Evolutionary conservation across 2,797 vertebrate genomes (phyloP), one percentile per base, ranked within the genome.

Genomic region (Eulemur coronatus): DNA sequence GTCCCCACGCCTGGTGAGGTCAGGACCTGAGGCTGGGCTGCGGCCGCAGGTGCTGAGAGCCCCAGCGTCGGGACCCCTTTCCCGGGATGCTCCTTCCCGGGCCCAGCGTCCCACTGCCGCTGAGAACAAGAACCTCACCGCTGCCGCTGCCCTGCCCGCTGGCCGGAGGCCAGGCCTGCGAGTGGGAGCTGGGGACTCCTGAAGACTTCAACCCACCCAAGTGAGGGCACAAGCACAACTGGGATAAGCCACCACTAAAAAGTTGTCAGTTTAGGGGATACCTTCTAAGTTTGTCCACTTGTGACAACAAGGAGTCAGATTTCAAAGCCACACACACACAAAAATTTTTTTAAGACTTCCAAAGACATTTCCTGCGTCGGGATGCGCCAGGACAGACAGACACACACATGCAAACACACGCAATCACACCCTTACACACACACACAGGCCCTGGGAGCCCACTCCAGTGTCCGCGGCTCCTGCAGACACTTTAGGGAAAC

Each of bases 401-500:
- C 48, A 33, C 65, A 75, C 18, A 33, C 70, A 75, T 4, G 28
- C 73, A 52, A 46, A 57, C 84, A 76, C 92, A 80, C 70, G 18
- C 89, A 41, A 48, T n/a, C 26, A 7, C 33, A 52, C 9, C 6
- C 70, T 10, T 10, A 35, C 85, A 52, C 46, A 26, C 67, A 76
- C 26, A 20, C 63, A 78, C 10, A 52, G n/a, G 70, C 89, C 78
- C 89, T 0, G 20, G 43, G n/a, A 89, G 82, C 73, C 84, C 76
- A n/a, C 84, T 50, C 30, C 13, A 4, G 84, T 5, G 24, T 41
- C 52, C 0, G 52, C 2, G 94, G 92, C 50, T 92, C 70, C 86
- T 81, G 89, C 94, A 96, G 89, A 78, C 96, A 84, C 76, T 95
- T 97, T 10, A 82, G 70, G 82, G 96, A 98, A 93, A 97, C 97